Conservation (phyloP, 2,888 invertebrate species). For the Yponomeuta cagnagella region DNA sequence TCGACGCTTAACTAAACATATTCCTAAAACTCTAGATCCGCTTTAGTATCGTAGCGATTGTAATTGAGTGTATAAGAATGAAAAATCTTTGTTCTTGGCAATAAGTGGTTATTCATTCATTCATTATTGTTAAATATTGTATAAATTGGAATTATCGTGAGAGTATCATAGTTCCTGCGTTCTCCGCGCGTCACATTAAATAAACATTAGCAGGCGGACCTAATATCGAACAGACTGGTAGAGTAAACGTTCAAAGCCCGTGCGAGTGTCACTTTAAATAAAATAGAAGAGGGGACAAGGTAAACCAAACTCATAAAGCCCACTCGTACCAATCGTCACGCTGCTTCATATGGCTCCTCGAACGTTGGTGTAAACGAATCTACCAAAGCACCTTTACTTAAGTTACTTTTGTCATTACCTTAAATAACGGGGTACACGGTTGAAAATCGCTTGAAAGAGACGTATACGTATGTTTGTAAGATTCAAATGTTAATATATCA, state of each 20-base stretch:
- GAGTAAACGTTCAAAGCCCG: not conserved
- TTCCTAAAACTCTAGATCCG: too few relatives aligned
- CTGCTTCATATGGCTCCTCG: not conserved
- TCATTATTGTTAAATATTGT: too few relatives aligned
- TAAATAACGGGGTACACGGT: not conserved
- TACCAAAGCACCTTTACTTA: not conserved
- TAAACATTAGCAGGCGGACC: not conserved
- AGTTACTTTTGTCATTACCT: not conserved
- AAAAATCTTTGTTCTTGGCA: too few relatives aligned
- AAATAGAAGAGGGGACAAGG: not conserved
- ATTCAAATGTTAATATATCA: constrained; percentile 75
- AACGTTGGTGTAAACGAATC: constrained; percentile 32
- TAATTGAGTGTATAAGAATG: too few relatives aligned
- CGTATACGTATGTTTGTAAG: constrained; percentile 28
- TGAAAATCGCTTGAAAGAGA: not conserved
- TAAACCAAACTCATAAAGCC: constrained; percentile 1
- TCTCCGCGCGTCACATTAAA: not conserved
- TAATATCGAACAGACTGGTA: not conserved
- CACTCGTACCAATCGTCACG: not conserved
- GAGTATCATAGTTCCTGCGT: too few relatives aligned
- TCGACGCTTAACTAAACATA: too few relatives aligned
- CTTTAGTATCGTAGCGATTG: too few relatives aligned
- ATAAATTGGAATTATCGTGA: too few relatives aligned
- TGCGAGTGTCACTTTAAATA: not conserved
- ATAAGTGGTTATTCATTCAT: too few relatives aligned